Evolutionary conservation across 2,113 vertebrate genomes (phyloP), one percentile per base, ranked within the genome.

Genomic region (Astur gentilis): DNA sequence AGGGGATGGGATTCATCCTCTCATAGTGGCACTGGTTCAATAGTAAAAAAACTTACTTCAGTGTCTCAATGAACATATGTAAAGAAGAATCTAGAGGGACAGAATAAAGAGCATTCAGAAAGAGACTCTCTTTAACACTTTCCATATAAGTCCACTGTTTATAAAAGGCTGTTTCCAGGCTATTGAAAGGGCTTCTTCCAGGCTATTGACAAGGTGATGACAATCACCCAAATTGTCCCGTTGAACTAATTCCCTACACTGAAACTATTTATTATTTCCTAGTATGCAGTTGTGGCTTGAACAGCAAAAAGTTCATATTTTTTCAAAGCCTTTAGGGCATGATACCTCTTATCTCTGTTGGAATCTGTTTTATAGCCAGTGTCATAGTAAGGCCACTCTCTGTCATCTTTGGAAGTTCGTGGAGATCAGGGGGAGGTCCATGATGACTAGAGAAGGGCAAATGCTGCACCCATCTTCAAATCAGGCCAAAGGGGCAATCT

Each of bases 21-120:
- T 97, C 89, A 87, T 86, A 94, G 94, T 73, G 77, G 54, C 82
- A 88, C 62, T 67, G 67, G 82, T 72, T 95, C 91, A 93, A 90
- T 72, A 89, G 92, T 36, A 94, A 94, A 92, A 96, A 95, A 95
- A 89, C 66, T 95, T 96, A 76, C 90, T 97, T 96, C 86, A 92
- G 44, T 72, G 83, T 79, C 75, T 91, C 83, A 91, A 40, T 77
- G 93, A 94, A 87, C 75, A 83, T 79, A 90, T 31, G 81, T 87
- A 94, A 95, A 93, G 91, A 95, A 93, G 89, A 94, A 96, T 70
- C 89, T 75, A 85, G 70, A 79, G 81, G 61, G 73, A 77, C 14
- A 91, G 91, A 95, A 95, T 97, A 96, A 95, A 93, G 87, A 95
- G 67, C 81, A 89, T 97, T 97, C 86, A 97, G 86, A 96, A 82